Base-by-base conservation (phyloP, 2,888 invertebrate genomes). In the Belgica antarctica region DNA sequence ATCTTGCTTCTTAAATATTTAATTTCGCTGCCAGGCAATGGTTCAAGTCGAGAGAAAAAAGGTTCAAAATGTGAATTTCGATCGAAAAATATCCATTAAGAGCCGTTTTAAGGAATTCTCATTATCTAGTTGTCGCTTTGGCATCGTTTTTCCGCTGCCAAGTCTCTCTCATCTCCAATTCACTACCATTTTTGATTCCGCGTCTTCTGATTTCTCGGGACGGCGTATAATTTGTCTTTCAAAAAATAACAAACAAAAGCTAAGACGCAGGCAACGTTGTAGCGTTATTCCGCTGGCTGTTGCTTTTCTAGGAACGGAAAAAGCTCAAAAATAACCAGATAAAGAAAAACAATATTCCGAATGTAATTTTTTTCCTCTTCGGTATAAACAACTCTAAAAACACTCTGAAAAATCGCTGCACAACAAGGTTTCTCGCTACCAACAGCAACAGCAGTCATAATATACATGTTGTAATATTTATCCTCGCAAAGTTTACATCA, bases 61-160 rank as follows among this genome's bases (percentile, higher is more conserved):
- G 41, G 41, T 41, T 41, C 34, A 12, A 24, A 57, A 61, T 61
- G 5, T 4, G 7, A 28, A 62, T 62, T 62, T n/a, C 62, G 15
- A 41, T 41, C 41, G 41, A 41, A 41, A 12, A 24, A 52, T 22
- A 22, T 5, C 52, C 52, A 52, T 52, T 52, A 52, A 52, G 24
- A 52, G 24, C 10, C 24, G 52, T 52, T 52, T 52, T 10, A n/a
- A 7, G 52, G 52, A 52, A 52, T 52, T 52, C 52, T 52, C 52
- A 52, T 52, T 52, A 52, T 52, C 52, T 22, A 52, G 4, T 19
- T 52, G 52, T 52, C 52, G 2, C 52, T 41, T 41, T 41, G 41
- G 8, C 41, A n/a, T n/a, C n/a, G 41, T 52, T 52, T 52, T 52
- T 22, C 24, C 12, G 19, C 8, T 52, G 17, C 52, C 24, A 10